Evolutionary conservation across 2,797 vertebrate species (phyloP), one percentile per base, ranked within the genome.

Genomic region (Acrocephalus scirpaceus): DNA sequence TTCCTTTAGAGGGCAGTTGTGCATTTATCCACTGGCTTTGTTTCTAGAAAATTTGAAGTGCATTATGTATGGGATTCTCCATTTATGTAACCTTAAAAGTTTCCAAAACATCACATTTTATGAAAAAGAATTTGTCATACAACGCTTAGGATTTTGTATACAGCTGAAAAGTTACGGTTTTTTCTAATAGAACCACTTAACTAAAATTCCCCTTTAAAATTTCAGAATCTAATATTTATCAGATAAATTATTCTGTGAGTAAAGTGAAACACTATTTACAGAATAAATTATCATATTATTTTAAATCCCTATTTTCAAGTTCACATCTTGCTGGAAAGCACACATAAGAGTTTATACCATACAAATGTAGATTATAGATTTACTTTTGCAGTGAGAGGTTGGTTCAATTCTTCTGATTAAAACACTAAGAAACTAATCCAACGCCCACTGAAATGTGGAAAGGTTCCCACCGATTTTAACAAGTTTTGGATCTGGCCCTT

Each of bases 401-500:
- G 84, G 90, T 96, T 56, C 86, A 96, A 66, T 93, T 88, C 85
- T 97, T 86, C 78, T 95, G 90, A 89, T 97, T 97, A 97, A 97
- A 96, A 97, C 92, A 96, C 94, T 97, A 83, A 76, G 48, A 84
- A 86, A 91, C 61, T 91, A 94, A 94, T 93, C 88, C 86, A 96
- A 94, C 95, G 57, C 78, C 85, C 91, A 88, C 75, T 72, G 74
- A 95, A 94, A 90, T n/a, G 82, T 95, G 95, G 95, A 97, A 93
- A 79, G 57, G 84, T 95, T 96, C 94, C 95, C 95, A 95, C 72
- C 71, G 72, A 94, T 81, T 97, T 97, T 94, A 96, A 95, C 90
- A 85, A 81, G 86, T 83, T 96, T 96, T 95, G 96, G 97, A 97
- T 97, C 74, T 61, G 95, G 95, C 93, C 79, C 88, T 93, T 93